A percentile compares a stretch with the other conserved stretches of the same genome.
phyloP scores from a whole-genome alignment of 2,888 invertebrate genomes.

The Meteorus colon region DNA sequence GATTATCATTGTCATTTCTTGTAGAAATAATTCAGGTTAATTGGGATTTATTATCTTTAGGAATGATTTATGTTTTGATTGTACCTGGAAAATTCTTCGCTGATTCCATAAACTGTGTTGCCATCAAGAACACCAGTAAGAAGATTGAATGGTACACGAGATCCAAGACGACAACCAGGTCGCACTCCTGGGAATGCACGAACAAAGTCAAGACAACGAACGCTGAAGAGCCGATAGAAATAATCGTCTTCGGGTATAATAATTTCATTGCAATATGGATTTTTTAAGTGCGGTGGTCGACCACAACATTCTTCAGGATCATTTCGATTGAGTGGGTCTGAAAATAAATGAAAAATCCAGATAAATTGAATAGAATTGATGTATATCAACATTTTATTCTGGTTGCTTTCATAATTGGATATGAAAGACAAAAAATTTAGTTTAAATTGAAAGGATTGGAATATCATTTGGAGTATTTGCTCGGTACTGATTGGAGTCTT shows the following conservation, averaged over 20 bases:
- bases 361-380: too few relatives aligned
- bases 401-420: too few relatives aligned
- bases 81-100: constrained; percentile 85
- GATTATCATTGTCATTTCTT: constrained; percentile 30
- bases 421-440: too few relatives aligned
- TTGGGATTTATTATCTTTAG: not conserved
- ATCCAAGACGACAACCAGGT: constrained; percentile 91
- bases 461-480: too few relatives aligned
- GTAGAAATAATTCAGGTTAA: not conserved
- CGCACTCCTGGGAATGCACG: constrained; percentile 90
- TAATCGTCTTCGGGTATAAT: constrained; percentile 91
- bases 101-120: constrained; percentile 92
- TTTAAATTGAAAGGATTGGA: too few relatives aligned
- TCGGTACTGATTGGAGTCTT: too few relatives aligned
- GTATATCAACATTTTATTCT: too few relatives aligned
- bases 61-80: not conserved
- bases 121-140: constrained; percentile 90
- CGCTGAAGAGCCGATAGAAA: constrained; percentile 89
- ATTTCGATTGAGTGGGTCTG: constrained; percentile 89
- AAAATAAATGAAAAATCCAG: constrained; percentile 4
- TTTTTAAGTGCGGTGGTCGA: constrained; percentile 86
- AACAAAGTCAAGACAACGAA: constrained; percentile 92
- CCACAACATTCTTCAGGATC: constrained; percentile 94
- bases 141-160: constrained; percentile 89
- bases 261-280: constrained; percentile 94